These are phyloP conservation scores for Drosophila melanocephala DNA, from an alignment of 2,888 invertebrate genomes.

Conservation along the genomic window DNA sequence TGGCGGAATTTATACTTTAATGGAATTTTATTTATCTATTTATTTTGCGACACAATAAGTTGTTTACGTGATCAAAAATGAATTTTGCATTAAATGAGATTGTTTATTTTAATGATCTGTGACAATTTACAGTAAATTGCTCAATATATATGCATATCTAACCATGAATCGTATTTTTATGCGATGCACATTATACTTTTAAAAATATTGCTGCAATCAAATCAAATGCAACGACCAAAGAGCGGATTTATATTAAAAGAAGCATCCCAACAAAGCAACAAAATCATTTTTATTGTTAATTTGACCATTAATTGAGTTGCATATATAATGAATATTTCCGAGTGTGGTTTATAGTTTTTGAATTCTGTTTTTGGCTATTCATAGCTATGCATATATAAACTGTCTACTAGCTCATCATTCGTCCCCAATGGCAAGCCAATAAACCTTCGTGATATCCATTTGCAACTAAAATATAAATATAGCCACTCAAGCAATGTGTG, in stretches of 20 bases:
- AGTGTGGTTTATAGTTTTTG: slow-evolving; percentile 23
- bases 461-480: slow-evolving; percentile 46
- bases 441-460: slow-evolving; percentile 55
- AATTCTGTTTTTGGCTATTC: slow-evolving; percentile 23
- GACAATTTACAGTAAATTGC: neutral
- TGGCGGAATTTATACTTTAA: slow-evolving; percentile 41
- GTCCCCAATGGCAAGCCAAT: slow-evolving; percentile 50
- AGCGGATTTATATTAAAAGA: neutral
- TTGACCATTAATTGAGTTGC: slow-evolving; percentile 6
- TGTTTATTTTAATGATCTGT: slow-evolving; percentile 40
- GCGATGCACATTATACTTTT: neutral
- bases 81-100: slow-evolving; percentile 60
- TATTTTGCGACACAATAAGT: slow-evolving; percentile 71
- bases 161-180: neutral
- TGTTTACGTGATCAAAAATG: slow-evolving; percentile 47
- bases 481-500: slow-evolving; percentile 30
- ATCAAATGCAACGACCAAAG: neutral
- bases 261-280: neutral
- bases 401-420: slow-evolving; percentile 40
- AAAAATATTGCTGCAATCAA: neutral
- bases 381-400: slow-evolving; percentile 12
- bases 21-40: slow-evolving; percentile 28
- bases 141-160: neutral
- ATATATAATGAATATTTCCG: slow-evolving; percentile 22
- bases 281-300: neutral